Evolutionary conservation across 1,140 invertebrate species (phyloP).

Genomic region (Trachelipus rathkii): DNA sequence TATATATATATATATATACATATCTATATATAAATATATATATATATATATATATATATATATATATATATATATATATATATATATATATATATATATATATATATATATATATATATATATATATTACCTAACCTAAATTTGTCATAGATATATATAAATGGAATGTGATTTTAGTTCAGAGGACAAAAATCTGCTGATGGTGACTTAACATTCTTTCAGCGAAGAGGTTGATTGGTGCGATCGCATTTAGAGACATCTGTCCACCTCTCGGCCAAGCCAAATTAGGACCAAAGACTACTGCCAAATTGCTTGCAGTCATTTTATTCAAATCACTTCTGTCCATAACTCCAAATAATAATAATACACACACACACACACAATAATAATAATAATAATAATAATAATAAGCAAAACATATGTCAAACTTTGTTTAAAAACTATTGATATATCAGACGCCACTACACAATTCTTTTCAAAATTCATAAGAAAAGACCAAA

Average conservation of each 20-base stretch:
- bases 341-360: conserved; percentile 72
- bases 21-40: neutral
- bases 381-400: too few relatives aligned
- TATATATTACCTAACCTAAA: neutral
- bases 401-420: conserved; percentile 42
- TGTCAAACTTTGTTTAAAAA: neutral
- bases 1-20: neutral
- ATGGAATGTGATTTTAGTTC: neutral
- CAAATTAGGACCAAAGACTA: conserved; percentile 89
- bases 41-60: neutral
- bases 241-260: conserved; percentile 1
- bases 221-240: neutral
- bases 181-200: conserved; percentile 1
- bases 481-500: neutral
- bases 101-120: neutral
- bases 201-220: conserved; percentile 7
- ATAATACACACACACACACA: too few relatives aligned
- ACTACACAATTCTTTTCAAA: neutral
- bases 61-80: neutral
- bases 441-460: neutral
- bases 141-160: neutral
- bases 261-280: conserved; percentile 62
- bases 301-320: conserved; percentile 87
- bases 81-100: neutral
- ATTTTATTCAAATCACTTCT: conserved; percentile 89